phyloP scores from a whole-genome alignment of 2,888 invertebrate genomes.

The Halocaridina rubra region DNA sequence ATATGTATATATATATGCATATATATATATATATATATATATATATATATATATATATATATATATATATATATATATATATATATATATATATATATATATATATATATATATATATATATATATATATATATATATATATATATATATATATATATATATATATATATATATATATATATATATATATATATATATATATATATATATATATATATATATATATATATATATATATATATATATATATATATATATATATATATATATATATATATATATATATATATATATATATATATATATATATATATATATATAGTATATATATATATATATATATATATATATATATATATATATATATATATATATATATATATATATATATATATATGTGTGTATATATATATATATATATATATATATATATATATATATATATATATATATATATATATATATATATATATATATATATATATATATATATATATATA shows the following conservation, averaged over 20 bases:
- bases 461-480: not conserved
- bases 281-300: not conserved
- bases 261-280: too few relatives aligned
- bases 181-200: not conserved
- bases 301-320: not conserved
- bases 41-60: not conserved
- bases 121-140: not conserved
- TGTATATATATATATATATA: not conserved
- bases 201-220: not conserved
- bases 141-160: not conserved
- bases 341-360: not conserved
- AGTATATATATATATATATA: not conserved
- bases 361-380: not conserved
- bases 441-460: not conserved
- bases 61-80: not conserved
- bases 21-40: too few relatives aligned
- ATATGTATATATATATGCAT: not conserved
- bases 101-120: not conserved
- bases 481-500: not conserved
- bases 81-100: not conserved
- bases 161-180: not conserved
- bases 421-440: not conserved
- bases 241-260: not conserved
- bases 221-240: not conserved
- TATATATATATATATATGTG: not conserved